Percentiles rank a stretch among this genome's conserved stretches.
phyloP scores from a whole-genome alignment of 2,797 vertebrate genomes.

The Novumbra hubbsi region DNA sequence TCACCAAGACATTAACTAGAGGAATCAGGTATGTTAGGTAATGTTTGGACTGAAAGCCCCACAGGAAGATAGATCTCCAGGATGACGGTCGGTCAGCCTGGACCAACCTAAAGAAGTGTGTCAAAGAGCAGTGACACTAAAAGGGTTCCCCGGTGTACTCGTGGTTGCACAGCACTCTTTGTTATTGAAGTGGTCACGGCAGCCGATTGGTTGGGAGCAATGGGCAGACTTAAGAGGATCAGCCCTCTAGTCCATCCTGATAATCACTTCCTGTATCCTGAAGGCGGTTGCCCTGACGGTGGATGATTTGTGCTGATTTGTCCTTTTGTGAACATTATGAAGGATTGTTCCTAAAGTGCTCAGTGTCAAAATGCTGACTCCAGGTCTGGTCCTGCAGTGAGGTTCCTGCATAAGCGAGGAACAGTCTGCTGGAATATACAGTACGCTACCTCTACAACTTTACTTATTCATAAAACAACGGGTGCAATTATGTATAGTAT shows the following conservation, averaged over 20 bases:
- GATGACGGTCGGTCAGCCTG: background rate
- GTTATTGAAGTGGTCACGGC: conserved; percentile 34
- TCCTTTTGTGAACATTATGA: background rate
- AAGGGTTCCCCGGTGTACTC: conserved; percentile 4
- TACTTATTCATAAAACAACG: background rate
- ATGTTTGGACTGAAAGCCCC: background rate
- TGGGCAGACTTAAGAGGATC: conserved; percentile 59
- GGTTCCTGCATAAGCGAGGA: background rate
- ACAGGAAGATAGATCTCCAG: background rate
- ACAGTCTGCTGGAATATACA: background rate
- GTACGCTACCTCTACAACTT: background rate
- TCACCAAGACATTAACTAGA: background rate
- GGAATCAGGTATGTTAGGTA: background rate
- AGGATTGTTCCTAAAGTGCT: background rate
- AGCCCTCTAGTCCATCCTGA: conserved; percentile 24
- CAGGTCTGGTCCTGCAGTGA: background rate
- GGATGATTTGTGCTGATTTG: background rate
- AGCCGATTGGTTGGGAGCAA: conserved; percentile 46
- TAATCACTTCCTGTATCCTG: conserved; percentile 55
- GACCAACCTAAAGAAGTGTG: background rate
- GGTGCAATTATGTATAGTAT: background rate
- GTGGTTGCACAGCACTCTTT: background rate
- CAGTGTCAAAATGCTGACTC: background rate
- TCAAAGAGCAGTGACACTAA: background rate
- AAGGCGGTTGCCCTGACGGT: background rate